Conservation (phyloP, 2,888 invertebrate genomes). For the Helleia helle region DNA sequence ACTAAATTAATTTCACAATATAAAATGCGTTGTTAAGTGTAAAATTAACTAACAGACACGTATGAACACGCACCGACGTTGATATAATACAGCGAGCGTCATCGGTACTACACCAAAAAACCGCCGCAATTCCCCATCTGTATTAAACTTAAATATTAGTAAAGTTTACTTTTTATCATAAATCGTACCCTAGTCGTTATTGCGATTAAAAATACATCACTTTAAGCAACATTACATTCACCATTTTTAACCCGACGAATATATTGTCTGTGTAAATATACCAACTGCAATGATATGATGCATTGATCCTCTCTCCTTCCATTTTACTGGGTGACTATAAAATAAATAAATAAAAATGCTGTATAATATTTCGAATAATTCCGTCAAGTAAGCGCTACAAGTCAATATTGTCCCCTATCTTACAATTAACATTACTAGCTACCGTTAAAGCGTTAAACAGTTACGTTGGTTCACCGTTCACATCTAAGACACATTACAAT, state of each 20-base stretch:
- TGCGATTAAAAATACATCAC: not conserved
- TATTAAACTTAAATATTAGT: not conserved
- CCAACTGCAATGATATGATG: not conserved
- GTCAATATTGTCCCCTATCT: not conserved
- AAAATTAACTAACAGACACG: not conserved
- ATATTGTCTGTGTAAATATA: no score
- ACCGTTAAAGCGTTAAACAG: slow-evolving; percentile 6
- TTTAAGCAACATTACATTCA: no score
- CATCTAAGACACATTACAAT: slow-evolving; percentile 8
- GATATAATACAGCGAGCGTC: no score
- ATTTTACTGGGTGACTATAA: not conserved
- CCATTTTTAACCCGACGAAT: no score
- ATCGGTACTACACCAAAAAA: no score
- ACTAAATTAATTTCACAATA: not conserved
- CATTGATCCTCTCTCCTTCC: no score
- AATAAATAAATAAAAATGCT: not conserved
- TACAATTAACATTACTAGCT: not conserved
- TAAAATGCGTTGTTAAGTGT: not conserved
- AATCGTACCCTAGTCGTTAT: not conserved
- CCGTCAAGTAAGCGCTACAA: not conserved
- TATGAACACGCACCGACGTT: no score
- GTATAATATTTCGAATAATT: not conserved
- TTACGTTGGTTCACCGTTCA: slow-evolving; percentile 9
- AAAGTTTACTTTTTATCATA: not conserved
- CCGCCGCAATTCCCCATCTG: no score